Percentiles rank a stretch among this genome's conserved stretches.
These are phyloP conservation scores for Corythornis vintsioides DNA, from an alignment of 2,113 vertebrate species.

Conservation along the genomic window DNA sequence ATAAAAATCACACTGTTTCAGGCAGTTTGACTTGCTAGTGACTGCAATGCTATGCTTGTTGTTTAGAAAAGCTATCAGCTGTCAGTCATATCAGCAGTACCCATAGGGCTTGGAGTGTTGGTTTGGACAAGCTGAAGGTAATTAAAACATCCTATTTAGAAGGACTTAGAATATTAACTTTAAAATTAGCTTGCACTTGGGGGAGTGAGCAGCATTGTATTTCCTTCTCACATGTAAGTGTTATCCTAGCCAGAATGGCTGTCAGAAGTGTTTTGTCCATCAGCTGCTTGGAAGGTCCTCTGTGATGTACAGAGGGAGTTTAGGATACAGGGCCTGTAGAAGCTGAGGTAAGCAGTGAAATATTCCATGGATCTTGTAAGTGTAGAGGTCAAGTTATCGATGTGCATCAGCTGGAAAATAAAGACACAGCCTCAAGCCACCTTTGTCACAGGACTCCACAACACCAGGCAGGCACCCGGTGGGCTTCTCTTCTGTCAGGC, in stretches of 20 bases:
- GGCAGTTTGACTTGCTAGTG: background rate
- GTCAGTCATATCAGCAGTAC: background rate
- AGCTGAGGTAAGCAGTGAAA: background rate
- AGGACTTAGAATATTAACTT: background rate
- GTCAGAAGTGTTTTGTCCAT: background rate
- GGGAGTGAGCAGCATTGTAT: constrained; percentile 1
- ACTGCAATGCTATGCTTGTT: background rate
- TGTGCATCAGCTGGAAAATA: background rate
- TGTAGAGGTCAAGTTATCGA: background rate
- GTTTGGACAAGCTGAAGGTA: constrained; percentile 24
- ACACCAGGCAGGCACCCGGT: background rate
- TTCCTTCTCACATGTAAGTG: constrained; percentile 9
- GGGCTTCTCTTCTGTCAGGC: background rate
- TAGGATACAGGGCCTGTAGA: background rate
- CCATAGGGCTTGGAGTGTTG: background rate
- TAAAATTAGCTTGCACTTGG: constrained; percentile 19
- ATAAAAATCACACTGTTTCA: constrained; percentile 38
- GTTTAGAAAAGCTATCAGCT: constrained; percentile 47
- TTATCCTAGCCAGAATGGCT: background rate
- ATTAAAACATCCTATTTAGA: background rate
- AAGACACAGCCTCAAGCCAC: background rate
- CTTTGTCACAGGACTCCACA: background rate
- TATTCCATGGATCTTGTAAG: background rate
- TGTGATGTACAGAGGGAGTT: background rate
- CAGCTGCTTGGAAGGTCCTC: constrained; percentile 13